A percentile compares a stretch with the other conserved stretches of the same genome.
These are phyloP conservation scores for Saiga tatarica DNA, from an alignment of 2,113 vertebrate genomes.

Conservation along the genomic window DNA sequence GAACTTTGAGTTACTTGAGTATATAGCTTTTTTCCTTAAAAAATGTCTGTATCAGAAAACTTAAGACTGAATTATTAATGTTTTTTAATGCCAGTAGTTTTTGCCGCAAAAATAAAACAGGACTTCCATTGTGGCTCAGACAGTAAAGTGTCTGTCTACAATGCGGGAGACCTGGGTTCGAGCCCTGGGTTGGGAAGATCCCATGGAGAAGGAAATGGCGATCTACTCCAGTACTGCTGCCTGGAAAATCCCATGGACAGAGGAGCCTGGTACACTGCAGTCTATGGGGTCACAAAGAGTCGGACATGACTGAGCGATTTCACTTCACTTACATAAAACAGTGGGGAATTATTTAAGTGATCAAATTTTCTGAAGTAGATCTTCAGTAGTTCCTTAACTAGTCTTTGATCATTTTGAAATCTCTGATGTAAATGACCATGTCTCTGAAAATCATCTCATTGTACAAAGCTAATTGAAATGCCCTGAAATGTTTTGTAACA, in stretches of 20 bases:
- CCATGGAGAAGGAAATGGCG: too few relatives aligned
- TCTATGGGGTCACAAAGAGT: too few relatives aligned
- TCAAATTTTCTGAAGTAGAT: background rate
- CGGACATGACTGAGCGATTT: too few relatives aligned
- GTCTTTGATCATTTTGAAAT: background rate
- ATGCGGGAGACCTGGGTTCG: too few relatives aligned
- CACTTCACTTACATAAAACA: background rate
- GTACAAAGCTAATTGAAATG: background rate
- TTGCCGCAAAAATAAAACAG: slow-evolving; percentile 14
- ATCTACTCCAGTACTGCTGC: too few relatives aligned
- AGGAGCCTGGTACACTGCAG: too few relatives aligned
- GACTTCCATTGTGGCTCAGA: too few relatives aligned
- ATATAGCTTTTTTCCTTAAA: background rate
- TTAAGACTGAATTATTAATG: background rate
- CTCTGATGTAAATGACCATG: background rate
- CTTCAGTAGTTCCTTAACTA: background rate
- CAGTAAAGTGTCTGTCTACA: too few relatives aligned
- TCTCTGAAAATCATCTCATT: background rate
- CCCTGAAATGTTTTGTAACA: background rate
- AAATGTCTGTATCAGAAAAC: background rate
- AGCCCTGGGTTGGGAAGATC: too few relatives aligned
- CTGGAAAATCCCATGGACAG: too few relatives aligned
- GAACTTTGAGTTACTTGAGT: background rate
- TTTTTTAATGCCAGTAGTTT: background rate
- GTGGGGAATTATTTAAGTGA: background rate